phyloP scores from a whole-genome alignment of 2,113 vertebrate species.

The Lepus timidus region DNA sequence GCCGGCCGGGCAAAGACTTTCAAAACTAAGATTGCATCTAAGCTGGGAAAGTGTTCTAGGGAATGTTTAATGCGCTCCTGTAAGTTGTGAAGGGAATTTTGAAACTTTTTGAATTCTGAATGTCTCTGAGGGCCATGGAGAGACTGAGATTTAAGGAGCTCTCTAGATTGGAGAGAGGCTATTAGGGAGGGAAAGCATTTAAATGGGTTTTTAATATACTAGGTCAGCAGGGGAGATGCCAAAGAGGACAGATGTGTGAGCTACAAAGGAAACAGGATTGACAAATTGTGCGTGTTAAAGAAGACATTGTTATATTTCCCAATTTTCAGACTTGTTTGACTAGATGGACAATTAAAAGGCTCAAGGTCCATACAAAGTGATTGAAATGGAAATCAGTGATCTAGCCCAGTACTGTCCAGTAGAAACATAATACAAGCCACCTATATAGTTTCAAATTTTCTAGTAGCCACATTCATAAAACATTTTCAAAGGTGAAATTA shows the following conservation, averaged over 20 bases:
- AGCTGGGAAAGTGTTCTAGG: not conserved
- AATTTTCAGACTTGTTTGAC: not conserved
- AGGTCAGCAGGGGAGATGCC: not conserved
- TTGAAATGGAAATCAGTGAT: not conserved
- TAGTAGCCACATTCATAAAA: not conserved
- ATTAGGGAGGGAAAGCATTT: not conserved
- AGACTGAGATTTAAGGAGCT: not conserved
- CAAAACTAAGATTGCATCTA: not conserved
- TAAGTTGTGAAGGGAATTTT: not conserved
- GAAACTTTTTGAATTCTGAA: not conserved
- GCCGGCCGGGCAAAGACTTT: not conserved
- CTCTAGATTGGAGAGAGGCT: not conserved
- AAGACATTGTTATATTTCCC: not conserved
- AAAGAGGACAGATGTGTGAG: not conserved
- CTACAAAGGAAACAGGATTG: not conserved
- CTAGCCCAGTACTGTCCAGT: not conserved
- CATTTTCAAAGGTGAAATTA: not conserved
- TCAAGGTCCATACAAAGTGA: not conserved
- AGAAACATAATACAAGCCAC: not conserved
- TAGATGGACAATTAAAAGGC: not conserved
- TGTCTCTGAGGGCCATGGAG: not conserved
- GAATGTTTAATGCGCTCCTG: not conserved
- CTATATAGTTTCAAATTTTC: not conserved
- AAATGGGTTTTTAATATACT: not conserved
- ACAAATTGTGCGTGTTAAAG: not conserved